Percentiles rank a stretch among this genome's conserved stretches.
Conservation (phyloP, 2,888 invertebrate species). For the Brachylomia viminalis region DNA sequence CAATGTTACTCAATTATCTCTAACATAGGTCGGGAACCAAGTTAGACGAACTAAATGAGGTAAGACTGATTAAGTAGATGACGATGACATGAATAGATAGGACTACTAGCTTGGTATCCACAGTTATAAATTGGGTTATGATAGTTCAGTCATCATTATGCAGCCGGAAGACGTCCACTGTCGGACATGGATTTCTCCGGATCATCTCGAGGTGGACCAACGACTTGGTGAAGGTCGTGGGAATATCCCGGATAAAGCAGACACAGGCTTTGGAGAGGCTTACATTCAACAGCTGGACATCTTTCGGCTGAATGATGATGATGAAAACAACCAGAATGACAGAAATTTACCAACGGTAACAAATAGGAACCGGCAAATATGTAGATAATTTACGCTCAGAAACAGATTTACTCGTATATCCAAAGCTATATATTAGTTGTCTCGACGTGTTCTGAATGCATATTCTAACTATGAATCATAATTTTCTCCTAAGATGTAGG, state of each 20-base stretch:
- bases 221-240: too few species aligned
- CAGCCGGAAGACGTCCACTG: background rate
- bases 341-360: background rate
- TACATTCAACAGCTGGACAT: background rate
- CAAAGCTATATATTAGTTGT: background rate
- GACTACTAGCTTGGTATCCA: too few species aligned
- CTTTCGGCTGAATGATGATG: background rate
- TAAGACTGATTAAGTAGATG: too few species aligned
- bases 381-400: background rate
- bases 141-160: background rate
- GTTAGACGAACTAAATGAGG: too few species aligned
- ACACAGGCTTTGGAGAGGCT: background rate
- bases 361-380: background rate
- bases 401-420: background rate
- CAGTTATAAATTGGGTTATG: too few species aligned
- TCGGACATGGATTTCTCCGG: too few species aligned
- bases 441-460: constrained; percentile 36
- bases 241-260: background rate
- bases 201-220: background rate
- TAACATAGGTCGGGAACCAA: background rate
- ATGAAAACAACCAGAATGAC: too few species aligned
- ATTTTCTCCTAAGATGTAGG: constrained; percentile 38
- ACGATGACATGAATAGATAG: too few species aligned
- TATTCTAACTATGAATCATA: constrained; percentile 28
- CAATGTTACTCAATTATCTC: constrained; percentile 13